Evolutionary conservation across 2,888 invertebrate species (phyloP), one percentile per base, ranked within the genome.

Genomic region (Latheticus oryzae): DNA sequence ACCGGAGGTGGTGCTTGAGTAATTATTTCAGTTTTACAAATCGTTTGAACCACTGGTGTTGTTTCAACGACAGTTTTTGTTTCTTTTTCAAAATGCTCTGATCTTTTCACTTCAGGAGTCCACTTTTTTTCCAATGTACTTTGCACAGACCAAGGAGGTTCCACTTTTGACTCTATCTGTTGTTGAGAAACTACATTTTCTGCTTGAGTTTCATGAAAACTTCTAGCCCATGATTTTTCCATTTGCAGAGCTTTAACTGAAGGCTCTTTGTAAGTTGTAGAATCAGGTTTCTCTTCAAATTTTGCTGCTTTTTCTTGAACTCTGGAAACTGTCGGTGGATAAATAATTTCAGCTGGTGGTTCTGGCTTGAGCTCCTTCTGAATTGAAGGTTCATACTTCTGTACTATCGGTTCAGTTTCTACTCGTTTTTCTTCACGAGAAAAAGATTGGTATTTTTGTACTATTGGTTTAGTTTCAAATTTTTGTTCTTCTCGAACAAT

Each of bases 291-390:
- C 51, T 66, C 56, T 24, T 59, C 58, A n/a, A 45, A 50, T 5
- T 42, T 2, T 17, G 58, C 51, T 0, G 42, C 26, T 43, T 32
- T 43, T 32, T 62, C 65, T 15, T 63, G 64, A 7, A 67, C 70
- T 23, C 57, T 62, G 64, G 67, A 59, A 62, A 64, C 16, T 37
- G 78, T 78, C 50, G 85, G 84, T 21, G 84, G 82, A 64, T 82
- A 87, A 24, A 85, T 85, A 35, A 88, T 85, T 77, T 88, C 86
- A 21, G 88, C 87, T 5, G 88, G 88, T n/a, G 88, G 85, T 66
- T 87, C 89, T 0, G 87, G 88, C 48, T 83, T 80, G 1, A 88
- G 12, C n/a, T n/a, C n/a, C n/a, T n/a, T n/a, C n/a, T 61, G 63
- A 21, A 50, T 33, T 19, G 43, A 61, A 7, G 57, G 42, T 42